Conservation (phyloP, 1,140 invertebrate genomes). For the Pogonus chalceus region DNA sequence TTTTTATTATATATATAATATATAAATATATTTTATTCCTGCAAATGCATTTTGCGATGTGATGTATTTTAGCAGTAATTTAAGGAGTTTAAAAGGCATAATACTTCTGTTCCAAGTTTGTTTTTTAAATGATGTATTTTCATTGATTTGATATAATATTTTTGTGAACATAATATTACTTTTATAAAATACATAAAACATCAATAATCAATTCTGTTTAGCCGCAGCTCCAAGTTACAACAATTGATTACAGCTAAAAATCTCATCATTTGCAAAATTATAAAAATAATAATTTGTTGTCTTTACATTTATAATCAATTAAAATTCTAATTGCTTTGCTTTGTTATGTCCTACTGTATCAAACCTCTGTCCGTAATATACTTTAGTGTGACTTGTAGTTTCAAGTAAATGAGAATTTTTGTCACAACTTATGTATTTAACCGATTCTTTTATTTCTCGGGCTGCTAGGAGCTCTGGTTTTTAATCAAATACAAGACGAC, state of each 20-base stretch:
- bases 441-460: constrained; percentile 16
- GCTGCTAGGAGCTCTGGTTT: constrained; percentile 11
- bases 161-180: no score
- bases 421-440: constrained; percentile 30
- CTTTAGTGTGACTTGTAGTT: constrained; percentile 35
- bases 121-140: constrained; percentile 36
- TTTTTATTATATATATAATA: constrained; percentile 57
- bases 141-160: constrained; percentile 37
- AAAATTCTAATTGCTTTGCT: constrained; percentile 41
- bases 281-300: constrained; percentile 42
- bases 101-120: constrained; percentile 32
- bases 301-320: constrained; percentile 8
- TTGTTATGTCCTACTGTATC: constrained; percentile 35
- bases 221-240: constrained; percentile 32
- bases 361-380: constrained; percentile 35
- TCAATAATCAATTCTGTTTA: constrained; percentile 22
- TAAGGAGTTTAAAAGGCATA: constrained; percentile 40
- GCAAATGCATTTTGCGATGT: constrained; percentile 69
- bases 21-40: constrained; percentile 69
- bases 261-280: constrained; percentile 39
- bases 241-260: constrained; percentile 48
- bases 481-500: constrained; percentile 43
- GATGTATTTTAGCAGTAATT: constrained; percentile 69
- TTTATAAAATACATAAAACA: constrained; percentile 16
- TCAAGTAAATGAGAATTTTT: constrained; percentile 24